Evolutionary conservation across 2,888 invertebrate genomes (phyloP), one percentile per base, ranked within the genome.

Genomic region (Caenorhabditis zanzibari): DNA sequence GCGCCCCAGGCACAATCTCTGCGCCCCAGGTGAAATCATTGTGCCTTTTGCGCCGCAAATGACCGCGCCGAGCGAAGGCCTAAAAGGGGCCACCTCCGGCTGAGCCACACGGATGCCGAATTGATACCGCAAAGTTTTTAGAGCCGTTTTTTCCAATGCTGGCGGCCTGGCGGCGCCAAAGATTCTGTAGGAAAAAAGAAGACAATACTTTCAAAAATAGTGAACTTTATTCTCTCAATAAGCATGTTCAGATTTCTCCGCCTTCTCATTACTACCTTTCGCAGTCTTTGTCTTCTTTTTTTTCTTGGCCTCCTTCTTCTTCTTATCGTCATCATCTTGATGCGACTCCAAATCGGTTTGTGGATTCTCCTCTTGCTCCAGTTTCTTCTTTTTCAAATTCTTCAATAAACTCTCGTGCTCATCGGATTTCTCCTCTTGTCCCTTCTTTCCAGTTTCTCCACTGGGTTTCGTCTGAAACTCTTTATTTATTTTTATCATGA

Each of bases 221-320:
- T n/a, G n/a, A n/a, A n/a, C 16, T 44, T 44, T 44, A 44, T 44
- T 16, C 16, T 19, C 47, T 58, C 56, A 58, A 58, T 58, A 58
- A 58, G 56, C 56, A 58, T 58, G 56, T n/a, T 32, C 32, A 1
- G 56, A 58, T 6, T 58, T 58, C 32, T 58, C 56, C 5, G 56
- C 56, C 32, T 58, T 58, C 56, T 58, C 56, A 58, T 58, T 28
- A 32, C 56, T 58, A 0, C 56, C 56, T 5, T 58, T 58, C 56
- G 3, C 32, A 2, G 2, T 32, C 1, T 28, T 58, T 58, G 24
- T 28, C 56, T 58, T 58, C 3, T 58, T 58, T 9, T 28, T 28
- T n/a, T 58, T 58, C 32, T 32, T 58, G 9, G 28, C 10, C 32
- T 32, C 56, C n/a, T n/a, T n/a, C n/a, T n/a, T n/a, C n/a, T 58